Conservation (phyloP, 1,140 invertebrate genomes). For the Pollicipes pollicipes region DNA sequence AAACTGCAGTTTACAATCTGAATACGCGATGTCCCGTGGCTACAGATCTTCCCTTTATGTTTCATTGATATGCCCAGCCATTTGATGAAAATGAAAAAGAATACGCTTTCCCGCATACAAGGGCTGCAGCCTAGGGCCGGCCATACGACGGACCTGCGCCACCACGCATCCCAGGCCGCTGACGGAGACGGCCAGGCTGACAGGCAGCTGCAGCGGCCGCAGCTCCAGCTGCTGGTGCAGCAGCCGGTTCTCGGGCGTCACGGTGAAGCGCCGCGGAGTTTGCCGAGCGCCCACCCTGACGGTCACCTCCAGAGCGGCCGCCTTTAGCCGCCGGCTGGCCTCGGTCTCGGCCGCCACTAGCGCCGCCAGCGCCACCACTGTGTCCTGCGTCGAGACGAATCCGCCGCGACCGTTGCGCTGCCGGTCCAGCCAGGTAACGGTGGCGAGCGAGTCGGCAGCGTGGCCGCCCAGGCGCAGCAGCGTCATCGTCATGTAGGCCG, state of each 20-base stretch:
- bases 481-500: slow-evolving; percentile 48
- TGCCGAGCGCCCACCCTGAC: not conserved
- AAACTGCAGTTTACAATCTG: too few relatives aligned
- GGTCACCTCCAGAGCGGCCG: not conserved
- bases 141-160: too few relatives aligned
- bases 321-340: not conserved
- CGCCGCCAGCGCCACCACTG: slow-evolving; percentile 13
- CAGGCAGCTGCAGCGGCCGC: too few relatives aligned
- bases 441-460: slow-evolving; percentile 28
- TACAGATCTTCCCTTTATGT: too few relatives aligned
- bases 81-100: too few relatives aligned
- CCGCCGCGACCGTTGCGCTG: slow-evolving; percentile 47
- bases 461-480: slow-evolving; percentile 31
- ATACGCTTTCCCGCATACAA: too few relatives aligned
- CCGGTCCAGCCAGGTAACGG: slow-evolving; percentile 47
- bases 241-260: not conserved
- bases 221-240: not conserved
- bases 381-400: slow-evolving; percentile 45
- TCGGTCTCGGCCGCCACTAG: slow-evolving; percentile 4
- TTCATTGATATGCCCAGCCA: too few relatives aligned
- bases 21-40: too few relatives aligned
- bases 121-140: too few relatives aligned
- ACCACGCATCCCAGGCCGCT: too few relatives aligned
- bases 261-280: not conserved
- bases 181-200: too few relatives aligned